phyloP scores from a whole-genome alignment of 1,140 invertebrate genomes.

The Chymomyza costata region DNA sequence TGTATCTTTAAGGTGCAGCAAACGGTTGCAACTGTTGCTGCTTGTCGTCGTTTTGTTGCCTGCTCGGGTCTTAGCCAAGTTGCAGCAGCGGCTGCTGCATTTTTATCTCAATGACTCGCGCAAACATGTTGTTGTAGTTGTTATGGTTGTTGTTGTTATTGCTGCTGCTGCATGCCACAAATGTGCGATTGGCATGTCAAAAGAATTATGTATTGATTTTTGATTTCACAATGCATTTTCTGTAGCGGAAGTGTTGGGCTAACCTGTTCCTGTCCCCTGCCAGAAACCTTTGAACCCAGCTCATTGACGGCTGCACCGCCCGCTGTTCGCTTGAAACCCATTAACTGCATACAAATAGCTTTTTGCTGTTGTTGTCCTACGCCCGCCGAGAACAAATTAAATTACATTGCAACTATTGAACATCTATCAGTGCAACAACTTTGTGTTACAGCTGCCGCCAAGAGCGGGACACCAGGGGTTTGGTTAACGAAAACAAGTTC shows the following conservation, averaged over 20 bases:
- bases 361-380: no score
- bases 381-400: constrained; percentile 3
- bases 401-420: constrained; percentile 10
- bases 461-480: no score
- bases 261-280: no score
- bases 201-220: constrained; percentile 74
- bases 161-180: constrained; percentile 64
- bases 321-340: constrained; percentile 4
- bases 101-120: constrained; percentile 69
- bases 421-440: constrained; percentile 8
- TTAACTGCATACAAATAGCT: constrained; percentile 43
- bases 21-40: constrained; percentile 64
- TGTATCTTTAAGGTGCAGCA: constrained; percentile 61
- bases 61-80: constrained; percentile 19
- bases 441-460: no score
- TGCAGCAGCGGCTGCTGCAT: constrained; percentile 34
- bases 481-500: constrained; percentile 56
- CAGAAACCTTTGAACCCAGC: background rate
- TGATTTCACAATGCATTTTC: constrained; percentile 35
- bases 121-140: constrained; percentile 50
- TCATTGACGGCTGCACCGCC: no score
- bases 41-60: constrained; percentile 57
- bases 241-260: constrained; percentile 43
- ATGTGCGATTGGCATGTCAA: constrained; percentile 73
- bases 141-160: constrained; percentile 17